A percentile compares a stretch with the other conserved stretches of the same genome.
Conservation (phyloP, 2,113 vertebrate genomes). For the Proterorhinus semilunaris region DNA sequence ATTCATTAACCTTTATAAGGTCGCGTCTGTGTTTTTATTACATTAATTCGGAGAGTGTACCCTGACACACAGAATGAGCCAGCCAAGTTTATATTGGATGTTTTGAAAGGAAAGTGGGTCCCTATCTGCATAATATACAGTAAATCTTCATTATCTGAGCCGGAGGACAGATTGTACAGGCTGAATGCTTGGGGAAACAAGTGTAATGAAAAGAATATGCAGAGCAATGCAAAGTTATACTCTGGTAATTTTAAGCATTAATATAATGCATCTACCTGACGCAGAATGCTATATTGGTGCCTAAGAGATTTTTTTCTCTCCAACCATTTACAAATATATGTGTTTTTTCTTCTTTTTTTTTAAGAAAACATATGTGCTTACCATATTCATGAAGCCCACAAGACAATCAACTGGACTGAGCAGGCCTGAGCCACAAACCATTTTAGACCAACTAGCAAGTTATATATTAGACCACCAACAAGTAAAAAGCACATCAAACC, state of each 20-base stretch:
- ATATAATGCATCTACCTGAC: constrained; percentile 52
- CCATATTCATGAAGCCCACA: constrained; percentile 2
- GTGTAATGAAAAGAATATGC: constrained; percentile 55
- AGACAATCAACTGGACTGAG: constrained; percentile 2
- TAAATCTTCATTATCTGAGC: constrained; percentile 66
- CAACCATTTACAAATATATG: background rate
- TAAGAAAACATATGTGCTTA: constrained; percentile 1
- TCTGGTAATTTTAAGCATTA: constrained; percentile 50
- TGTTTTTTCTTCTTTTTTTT: no score
- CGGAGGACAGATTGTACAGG: constrained; percentile 34
- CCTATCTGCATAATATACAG: constrained; percentile 57
- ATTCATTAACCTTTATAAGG: constrained; percentile 66
- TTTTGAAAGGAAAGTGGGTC: constrained; percentile 47
- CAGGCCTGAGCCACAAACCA: background rate
- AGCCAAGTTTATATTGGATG: constrained; percentile 54
- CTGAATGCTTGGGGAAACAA: constrained; percentile 49
- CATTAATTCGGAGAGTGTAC: constrained; percentile 52
- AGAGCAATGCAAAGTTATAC: constrained; percentile 52
- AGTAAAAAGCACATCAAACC: no score
- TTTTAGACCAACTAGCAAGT: no score
- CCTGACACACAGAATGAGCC: constrained; percentile 45
- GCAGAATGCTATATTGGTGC: constrained; percentile 17
- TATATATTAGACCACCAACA: no score
- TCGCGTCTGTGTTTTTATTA: constrained; percentile 54
- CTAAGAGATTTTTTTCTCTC: background rate